Evolutionary conservation across 2,113 vertebrate genomes (phyloP).

Genomic region (Miniopterus natalensis): DNA sequence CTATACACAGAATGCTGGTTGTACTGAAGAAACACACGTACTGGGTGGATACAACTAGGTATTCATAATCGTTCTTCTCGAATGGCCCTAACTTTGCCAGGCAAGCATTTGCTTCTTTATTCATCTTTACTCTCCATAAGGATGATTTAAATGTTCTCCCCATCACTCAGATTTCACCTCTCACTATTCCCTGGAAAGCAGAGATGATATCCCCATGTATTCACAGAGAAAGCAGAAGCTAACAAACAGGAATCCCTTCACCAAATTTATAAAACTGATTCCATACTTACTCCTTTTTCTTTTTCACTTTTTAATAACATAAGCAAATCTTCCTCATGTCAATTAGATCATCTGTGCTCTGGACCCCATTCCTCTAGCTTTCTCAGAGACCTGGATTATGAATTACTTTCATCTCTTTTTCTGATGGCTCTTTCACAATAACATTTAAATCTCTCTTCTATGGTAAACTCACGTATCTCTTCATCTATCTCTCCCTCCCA

Average conservation of each 20-base stretch:
- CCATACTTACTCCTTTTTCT: neutral
- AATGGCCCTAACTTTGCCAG: neutral
- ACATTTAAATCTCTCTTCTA: neutral
- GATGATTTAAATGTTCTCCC: neutral
- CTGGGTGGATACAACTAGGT: neutral
- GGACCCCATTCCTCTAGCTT: neutral
- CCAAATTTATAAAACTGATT: slow-evolving; percentile 33
- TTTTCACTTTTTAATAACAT: neutral
- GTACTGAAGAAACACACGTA: neutral
- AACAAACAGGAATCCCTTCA: slow-evolving; percentile 13
- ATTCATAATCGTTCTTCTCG: neutral
- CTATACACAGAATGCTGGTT: neutral
- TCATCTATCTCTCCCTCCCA: neutral
- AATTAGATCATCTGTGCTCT: neutral
- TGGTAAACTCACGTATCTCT: neutral
- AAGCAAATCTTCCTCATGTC: neutral
- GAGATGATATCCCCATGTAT: neutral
- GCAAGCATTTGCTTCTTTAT: neutral
- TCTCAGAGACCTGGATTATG: neutral
- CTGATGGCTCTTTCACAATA: neutral
- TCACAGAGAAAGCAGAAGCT: neutral
- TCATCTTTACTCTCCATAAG: neutral
- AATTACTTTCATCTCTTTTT: neutral
- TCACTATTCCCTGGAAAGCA: neutral
- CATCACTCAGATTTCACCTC: neutral